phyloP scores from a whole-genome alignment of 2,113 vertebrate genomes.

The Passerina amoena region DNA sequence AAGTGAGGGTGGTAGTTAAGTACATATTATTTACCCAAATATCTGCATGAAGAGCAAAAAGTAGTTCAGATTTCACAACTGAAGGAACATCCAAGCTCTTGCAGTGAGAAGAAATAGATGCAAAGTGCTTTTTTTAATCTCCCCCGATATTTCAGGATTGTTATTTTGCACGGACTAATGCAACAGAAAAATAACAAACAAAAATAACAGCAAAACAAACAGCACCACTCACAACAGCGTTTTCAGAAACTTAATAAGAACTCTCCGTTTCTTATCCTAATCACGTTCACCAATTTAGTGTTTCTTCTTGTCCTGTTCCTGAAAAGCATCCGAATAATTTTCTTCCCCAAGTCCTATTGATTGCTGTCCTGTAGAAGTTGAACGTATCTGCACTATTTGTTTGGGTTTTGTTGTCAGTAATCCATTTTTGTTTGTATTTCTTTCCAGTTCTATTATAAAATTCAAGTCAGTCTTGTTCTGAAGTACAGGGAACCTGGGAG shows the following conservation, averaged over 20 bases:
- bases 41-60: not conserved
- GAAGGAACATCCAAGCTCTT: not conserved
- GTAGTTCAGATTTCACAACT: not conserved
- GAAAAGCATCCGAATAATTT: not conserved
- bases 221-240: not conserved
- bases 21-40: not conserved
- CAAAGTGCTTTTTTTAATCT: not conserved
- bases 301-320: not conserved
- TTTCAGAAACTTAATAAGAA: not conserved
- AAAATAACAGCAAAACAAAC: not conserved
- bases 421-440: not conserved
- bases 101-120: not conserved
- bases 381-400: rapidly evolving
- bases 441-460: not conserved
- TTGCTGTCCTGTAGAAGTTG: not conserved
- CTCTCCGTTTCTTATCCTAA: not conserved
- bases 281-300: not conserved
- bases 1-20: not conserved
- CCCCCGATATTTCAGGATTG: not conserved
- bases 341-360: not conserved
- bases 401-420: not conserved
- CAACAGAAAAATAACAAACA: not conserved
- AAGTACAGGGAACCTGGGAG: not conserved
- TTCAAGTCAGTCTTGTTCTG: not conserved
- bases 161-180: not conserved